These are phyloP conservation scores for Brenthis ino DNA, from an alignment of 2,888 invertebrate genomes.

Conservation along the genomic window DNA sequence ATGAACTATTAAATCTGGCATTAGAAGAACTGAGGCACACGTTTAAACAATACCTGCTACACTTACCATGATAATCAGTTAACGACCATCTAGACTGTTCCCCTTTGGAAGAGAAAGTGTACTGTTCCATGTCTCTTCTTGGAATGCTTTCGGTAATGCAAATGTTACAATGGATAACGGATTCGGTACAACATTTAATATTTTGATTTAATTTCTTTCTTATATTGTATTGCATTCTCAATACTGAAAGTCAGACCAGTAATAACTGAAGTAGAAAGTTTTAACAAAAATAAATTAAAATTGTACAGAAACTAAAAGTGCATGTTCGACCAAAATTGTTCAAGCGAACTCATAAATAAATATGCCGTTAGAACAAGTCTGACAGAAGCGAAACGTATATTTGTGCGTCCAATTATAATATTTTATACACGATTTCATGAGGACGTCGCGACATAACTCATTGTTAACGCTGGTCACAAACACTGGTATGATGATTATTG, in stretches of 20 bases:
- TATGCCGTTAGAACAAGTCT: conserved; percentile 4
- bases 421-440: conserved; percentile 77
- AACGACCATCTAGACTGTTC: conserved; percentile 68
- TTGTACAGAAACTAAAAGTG: too few relatives aligned
- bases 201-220: conserved; percentile 61
- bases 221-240: conserved; percentile 32
- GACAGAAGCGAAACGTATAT: conserved; percentile 50
- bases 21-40: conserved; percentile 24
- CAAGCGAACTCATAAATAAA: conserved; percentile 14
- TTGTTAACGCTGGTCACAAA: conserved; percentile 80
- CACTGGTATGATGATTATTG: conserved; percentile 69
- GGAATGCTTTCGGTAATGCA: conserved; percentile 71
- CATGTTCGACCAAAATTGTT: not conserved
- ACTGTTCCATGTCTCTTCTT: conserved; percentile 66
- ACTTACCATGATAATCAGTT: conserved; percentile 77
- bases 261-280: too few relatives aligned
- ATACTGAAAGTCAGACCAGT: too few relatives aligned
- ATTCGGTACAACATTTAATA: conserved; percentile 54
- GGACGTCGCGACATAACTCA: conserved; percentile 73
- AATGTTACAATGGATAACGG: conserved; percentile 77
- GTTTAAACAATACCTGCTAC: conserved; percentile 55
- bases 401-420: conserved; percentile 74
- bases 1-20: conserved; percentile 6
- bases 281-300: too few relatives aligned
- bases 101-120: conserved; percentile 74